A percentile compares a stretch with the other conserved stretches of the same genome.
Evolutionary conservation across 2,888 invertebrate species (phyloP).

Genomic region (Pilophorus perplexus): DNA sequence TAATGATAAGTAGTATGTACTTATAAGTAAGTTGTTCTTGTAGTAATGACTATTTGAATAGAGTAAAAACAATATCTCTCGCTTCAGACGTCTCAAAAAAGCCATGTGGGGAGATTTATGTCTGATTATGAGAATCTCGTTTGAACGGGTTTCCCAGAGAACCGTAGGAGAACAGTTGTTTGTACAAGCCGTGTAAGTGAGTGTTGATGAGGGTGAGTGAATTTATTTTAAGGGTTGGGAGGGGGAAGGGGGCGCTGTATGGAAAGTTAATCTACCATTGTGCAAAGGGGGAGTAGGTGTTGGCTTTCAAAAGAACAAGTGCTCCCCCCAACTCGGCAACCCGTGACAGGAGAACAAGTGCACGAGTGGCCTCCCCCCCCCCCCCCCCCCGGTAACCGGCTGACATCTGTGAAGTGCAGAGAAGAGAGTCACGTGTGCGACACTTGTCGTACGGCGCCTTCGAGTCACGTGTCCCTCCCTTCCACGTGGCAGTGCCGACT

Average conservation of each 20-base stretch:
- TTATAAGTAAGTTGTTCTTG: no score
- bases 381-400: no score
- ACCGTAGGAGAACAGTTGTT: conserved; percentile 14
- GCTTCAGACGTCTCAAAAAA: no score
- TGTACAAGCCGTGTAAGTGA: conserved; percentile 14
- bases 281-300: neutral
- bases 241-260: conserved; percentile 46
- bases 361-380: no score
- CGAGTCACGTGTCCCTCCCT: conserved; percentile 29
- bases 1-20: no score
- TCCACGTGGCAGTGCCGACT: no score
- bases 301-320: no score
- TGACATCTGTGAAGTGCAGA: conserved; percentile 14
- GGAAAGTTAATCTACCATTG: conserved; percentile 40
- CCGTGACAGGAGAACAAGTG: no score
- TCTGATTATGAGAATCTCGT: conserved; percentile 10
- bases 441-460: conserved; percentile 31
- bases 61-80: no score
- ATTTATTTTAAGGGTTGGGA: conserved; percentile 12
- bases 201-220: neutral
- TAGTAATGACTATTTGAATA: no score
- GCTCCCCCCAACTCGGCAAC: no score
- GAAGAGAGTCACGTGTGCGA: conserved; percentile 24
- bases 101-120: no score
- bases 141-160: conserved; percentile 2